phyloP scores from a whole-genome alignment of 2,888 invertebrate genomes.

The Troides helena region DNA sequence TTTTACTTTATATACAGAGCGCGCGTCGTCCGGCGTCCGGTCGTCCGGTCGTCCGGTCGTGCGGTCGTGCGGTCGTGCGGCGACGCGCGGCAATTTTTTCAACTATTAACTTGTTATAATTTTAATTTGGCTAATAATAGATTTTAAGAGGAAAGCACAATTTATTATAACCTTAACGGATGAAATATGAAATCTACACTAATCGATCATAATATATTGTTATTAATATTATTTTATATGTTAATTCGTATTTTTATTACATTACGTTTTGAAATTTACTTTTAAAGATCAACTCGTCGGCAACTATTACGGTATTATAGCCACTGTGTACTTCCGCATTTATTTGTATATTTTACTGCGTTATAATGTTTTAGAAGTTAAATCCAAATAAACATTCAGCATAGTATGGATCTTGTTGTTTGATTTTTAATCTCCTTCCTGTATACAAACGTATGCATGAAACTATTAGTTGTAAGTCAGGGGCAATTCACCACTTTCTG shows the following conservation, averaged over 20 bases:
- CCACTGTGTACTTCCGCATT: constrained; percentile 62
- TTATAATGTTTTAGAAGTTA: constrained; percentile 76
- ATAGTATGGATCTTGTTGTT: constrained; percentile 55
- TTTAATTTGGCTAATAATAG: constrained; percentile 73
- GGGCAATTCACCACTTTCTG: too few relatives aligned
- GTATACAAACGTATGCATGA: neutral
- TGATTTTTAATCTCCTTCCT: neutral
- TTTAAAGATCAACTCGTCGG: constrained; percentile 53
- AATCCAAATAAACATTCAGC: constrained; percentile 79
- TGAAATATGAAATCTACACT: constrained; percentile 60
- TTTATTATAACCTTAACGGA: constrained; percentile 64
- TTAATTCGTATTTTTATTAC: constrained; percentile 56
- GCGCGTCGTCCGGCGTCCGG: constrained; percentile 32
- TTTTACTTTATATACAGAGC: constrained; percentile 38
- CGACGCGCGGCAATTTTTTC: constrained; percentile 43
- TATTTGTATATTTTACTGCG: constrained; percentile 77
- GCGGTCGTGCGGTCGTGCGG: constrained; percentile 46
- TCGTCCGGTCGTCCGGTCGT: constrained; percentile 5
- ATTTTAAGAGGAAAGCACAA: constrained; percentile 74
- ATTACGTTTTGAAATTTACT: constrained; percentile 54
- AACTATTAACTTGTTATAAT: constrained; percentile 44
- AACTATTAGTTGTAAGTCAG: too few relatives aligned
- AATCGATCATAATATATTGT: constrained; percentile 71
- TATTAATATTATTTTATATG: constrained; percentile 73
- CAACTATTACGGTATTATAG: constrained; percentile 51